Percentiles rank a stretch among this genome's conserved stretches.
These are phyloP conservation scores for Acleris sparsana DNA, from an alignment of 2,888 invertebrate species.

Conservation along the genomic window DNA sequence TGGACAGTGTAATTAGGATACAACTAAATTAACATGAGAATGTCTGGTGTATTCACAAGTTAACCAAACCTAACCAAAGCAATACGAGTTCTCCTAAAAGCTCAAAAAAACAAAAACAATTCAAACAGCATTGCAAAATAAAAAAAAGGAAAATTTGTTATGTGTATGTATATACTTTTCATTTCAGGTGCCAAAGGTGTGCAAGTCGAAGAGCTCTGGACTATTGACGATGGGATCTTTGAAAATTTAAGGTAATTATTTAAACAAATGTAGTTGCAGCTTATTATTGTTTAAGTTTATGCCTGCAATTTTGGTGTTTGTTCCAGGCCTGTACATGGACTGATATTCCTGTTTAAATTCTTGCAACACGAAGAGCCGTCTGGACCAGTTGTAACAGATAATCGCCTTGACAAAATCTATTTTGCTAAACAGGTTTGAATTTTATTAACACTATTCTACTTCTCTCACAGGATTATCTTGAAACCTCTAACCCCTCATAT, in stretches of 20 bases:
- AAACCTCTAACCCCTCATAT: too few species aligned
- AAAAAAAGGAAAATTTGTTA: not conserved
- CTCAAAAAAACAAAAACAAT: too few species aligned
- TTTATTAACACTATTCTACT: not conserved
- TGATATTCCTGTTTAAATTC: constrained; percentile 99
- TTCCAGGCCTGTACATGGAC: constrained; percentile 96
- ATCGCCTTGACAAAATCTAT: constrained; percentile 94
- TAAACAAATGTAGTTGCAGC: not conserved
- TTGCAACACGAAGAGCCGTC: constrained; percentile 91
- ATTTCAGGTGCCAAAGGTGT: constrained; percentile 93
- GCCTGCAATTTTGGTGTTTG: constrained; percentile 13
- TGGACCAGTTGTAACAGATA: constrained; percentile 92
- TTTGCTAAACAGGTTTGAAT: constrained; percentile 96
- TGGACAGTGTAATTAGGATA: too few species aligned
- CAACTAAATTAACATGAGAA: too few species aligned
- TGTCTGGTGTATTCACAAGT: too few species aligned
- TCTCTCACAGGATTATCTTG: not conserved
- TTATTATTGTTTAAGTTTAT: too few species aligned
- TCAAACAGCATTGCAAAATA: too few species aligned
- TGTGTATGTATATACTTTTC: not conserved
- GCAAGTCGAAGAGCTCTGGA: constrained; percentile 99
- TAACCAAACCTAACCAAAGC: too few species aligned
- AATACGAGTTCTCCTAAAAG: too few species aligned
- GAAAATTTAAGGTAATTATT: constrained; percentile 90
- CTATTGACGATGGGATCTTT: constrained; percentile 94